Evolutionary conservation across 2,113 vertebrate genomes (phyloP), one percentile per base, ranked within the genome.

Genomic region (Tragelaphus buxtoni): DNA sequence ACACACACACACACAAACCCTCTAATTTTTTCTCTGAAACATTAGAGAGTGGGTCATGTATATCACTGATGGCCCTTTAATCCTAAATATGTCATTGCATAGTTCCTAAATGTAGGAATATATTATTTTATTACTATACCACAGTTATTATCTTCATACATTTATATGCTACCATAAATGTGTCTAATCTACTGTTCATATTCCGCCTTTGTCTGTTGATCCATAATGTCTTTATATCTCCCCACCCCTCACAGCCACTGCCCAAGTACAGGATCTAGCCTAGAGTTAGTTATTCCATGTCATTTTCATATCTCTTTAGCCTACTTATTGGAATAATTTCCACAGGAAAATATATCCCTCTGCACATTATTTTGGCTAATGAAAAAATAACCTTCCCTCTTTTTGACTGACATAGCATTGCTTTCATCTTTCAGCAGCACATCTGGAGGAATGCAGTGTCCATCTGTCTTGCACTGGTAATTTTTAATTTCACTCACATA

Each of bases 181-280:
- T 79, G 77, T 39, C 56, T 79, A 8, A 84, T 10, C 35, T 55
- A 11, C 8, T 16, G 20, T 60, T 47, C 14, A 22, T 69, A 45
- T 55, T 94, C 30, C 4, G 79, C 32, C 49, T 72, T 58, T 60
- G 7, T 94, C 51, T 69, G 30, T 53, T 91, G 22, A 55, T 79
- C 12, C 65, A 49, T 35, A 65, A 61, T 53, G 47, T 88, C 39
- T 84, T 72, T 84, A 88, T 72, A 39, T 2, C 3, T 47, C 11
- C 28, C 26, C 9, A 18, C 3, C 12, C 0, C 0, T 12, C 1
- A 18, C 17, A 28, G 35, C 55, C 8, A 69, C 47, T 51, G 42
- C n/a, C 47, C 24, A n/a, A 20, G 16, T 28, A 16, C 0, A 55
- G 14, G 35, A 74, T 39, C 24, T 47, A 58, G 4, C 49, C 26